phyloP scores from a whole-genome alignment of 2,888 invertebrate species.

The Apamea monoglypha region DNA sequence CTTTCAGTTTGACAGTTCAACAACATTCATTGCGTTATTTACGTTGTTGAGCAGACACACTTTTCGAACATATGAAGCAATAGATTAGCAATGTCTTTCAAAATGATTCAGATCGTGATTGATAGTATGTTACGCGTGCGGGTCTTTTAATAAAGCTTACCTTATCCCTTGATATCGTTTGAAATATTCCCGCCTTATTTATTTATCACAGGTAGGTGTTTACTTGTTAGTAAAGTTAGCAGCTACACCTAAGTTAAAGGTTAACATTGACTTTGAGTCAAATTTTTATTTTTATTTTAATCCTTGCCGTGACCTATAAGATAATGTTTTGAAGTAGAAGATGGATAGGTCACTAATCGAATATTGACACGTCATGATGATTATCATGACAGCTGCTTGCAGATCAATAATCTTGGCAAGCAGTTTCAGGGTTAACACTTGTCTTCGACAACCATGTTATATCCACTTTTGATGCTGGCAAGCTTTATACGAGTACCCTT shows the following conservation, averaged over 20 bases:
- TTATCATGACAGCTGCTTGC: background rate
- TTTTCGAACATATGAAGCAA: too few relatives aligned
- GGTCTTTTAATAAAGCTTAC: background rate
- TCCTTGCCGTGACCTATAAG: background rate
- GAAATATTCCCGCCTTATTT: background rate
- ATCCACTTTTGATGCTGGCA: background rate
- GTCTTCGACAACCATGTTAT: background rate
- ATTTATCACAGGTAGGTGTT: background rate
- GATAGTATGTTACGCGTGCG: too few relatives aligned
- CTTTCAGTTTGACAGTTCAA: too few relatives aligned
- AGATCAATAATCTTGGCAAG: background rate
- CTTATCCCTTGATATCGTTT: background rate
- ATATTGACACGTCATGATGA: conserved; percentile 1
- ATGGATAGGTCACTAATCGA: background rate
- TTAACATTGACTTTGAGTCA: background rate
- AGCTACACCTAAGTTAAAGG: background rate
- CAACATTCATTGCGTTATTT: too few relatives aligned
- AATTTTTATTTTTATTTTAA: background rate
- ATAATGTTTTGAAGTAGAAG: conserved; percentile 15
- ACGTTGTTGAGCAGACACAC: too few relatives aligned
- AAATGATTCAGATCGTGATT: too few relatives aligned
- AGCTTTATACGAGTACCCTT: background rate
- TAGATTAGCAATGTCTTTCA: too few relatives aligned
- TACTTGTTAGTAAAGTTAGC: background rate
- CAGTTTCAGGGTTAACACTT: background rate